These are phyloP conservation scores for Allacma fusca DNA, from an alignment of 2,888 invertebrate species.

Conservation along the genomic window DNA sequence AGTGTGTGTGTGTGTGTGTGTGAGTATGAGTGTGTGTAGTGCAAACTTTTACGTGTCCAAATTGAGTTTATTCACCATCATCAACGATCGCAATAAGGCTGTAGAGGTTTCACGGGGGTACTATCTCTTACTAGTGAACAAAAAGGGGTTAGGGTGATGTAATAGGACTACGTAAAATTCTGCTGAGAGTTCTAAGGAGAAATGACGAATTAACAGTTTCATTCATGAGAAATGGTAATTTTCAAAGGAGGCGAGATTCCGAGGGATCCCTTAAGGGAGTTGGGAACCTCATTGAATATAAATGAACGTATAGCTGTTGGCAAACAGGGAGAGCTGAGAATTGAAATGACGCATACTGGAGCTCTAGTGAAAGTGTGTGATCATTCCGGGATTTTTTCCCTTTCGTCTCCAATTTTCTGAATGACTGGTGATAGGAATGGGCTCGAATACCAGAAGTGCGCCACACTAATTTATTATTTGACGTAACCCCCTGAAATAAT, in stretches of 20 bases:
- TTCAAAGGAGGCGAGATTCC: slow-evolving; percentile 44
- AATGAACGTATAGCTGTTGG: slow-evolving; percentile 46
- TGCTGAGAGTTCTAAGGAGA: background rate
- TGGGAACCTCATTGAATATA: slow-evolving; percentile 53
- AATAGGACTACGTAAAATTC: background rate
- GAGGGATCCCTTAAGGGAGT: slow-evolving; percentile 38
- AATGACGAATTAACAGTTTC: slow-evolving; percentile 31
- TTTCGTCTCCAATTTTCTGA: slow-evolving; percentile 45
- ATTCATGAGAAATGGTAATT: slow-evolving; percentile 33
- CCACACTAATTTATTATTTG: slow-evolving; percentile 6
- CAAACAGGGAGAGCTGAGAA: slow-evolving; percentile 27
- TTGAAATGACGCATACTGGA: slow-evolving; percentile 24
- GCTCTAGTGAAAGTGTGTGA: slow-evolving; percentile 20
- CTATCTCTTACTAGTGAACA: too few species aligned
- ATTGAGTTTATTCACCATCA: too few species aligned
- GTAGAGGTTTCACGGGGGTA: too few species aligned
- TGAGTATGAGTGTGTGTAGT: too few species aligned
- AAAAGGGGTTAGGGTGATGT: too few species aligned
- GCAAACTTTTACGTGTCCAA: too few species aligned
- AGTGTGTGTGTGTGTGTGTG: too few species aligned
- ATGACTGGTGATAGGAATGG: slow-evolving; percentile 39
- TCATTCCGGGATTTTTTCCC: slow-evolving; percentile 19
- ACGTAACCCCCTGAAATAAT: slow-evolving; percentile 8
- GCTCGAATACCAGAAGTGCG: slow-evolving; percentile 10
- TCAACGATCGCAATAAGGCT: too few species aligned